Evolutionary conservation across 2,888 invertebrate species (phyloP).

Genomic region (Drosophila subsilvestris): DNA sequence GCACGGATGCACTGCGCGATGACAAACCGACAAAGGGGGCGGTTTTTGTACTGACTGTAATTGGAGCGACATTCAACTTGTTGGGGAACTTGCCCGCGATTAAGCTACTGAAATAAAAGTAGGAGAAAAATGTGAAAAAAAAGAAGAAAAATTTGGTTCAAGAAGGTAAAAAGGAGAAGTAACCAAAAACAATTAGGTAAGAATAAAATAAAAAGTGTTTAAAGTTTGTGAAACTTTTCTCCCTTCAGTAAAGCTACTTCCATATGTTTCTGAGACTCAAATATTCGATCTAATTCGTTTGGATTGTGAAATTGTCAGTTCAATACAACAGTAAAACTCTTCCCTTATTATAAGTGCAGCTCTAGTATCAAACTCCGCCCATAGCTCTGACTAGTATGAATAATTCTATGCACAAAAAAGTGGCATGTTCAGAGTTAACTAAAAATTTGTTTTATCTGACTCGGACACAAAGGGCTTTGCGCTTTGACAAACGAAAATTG

Average conservation of each 20-base stretch:
- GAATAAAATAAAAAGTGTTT: background rate
- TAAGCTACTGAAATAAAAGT: too few relatives aligned
- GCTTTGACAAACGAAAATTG: conserved; percentile 42
- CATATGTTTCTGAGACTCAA: background rate
- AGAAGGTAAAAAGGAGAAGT: background rate
- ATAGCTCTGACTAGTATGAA: conserved; percentile 6
- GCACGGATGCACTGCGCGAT: conserved; percentile 32
- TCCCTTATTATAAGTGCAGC: background rate
- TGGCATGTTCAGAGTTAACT: conserved; percentile 32
- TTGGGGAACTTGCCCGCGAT: background rate
- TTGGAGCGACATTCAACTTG: conserved; percentile 18
- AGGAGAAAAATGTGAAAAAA: background rate
- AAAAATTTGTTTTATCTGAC: conserved; percentile 14
- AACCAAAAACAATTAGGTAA: background rate
- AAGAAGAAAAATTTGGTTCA: background rate
- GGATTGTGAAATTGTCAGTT: too few relatives aligned
- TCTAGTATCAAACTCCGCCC: background rate
- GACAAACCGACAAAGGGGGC: conserved; percentile 26
- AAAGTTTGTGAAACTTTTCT: too few relatives aligned
- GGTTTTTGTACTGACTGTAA: conserved; percentile 9
- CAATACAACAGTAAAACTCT: background rate
- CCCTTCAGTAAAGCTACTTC: background rate
- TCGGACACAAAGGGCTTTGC: conserved; percentile 23
- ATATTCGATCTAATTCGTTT: too few relatives aligned
- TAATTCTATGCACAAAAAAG: conserved; percentile 23